Evolutionary conservation across 2,113 vertebrate genomes (phyloP).

Genomic region (Ictidomys tridecemlineatus): DNA sequence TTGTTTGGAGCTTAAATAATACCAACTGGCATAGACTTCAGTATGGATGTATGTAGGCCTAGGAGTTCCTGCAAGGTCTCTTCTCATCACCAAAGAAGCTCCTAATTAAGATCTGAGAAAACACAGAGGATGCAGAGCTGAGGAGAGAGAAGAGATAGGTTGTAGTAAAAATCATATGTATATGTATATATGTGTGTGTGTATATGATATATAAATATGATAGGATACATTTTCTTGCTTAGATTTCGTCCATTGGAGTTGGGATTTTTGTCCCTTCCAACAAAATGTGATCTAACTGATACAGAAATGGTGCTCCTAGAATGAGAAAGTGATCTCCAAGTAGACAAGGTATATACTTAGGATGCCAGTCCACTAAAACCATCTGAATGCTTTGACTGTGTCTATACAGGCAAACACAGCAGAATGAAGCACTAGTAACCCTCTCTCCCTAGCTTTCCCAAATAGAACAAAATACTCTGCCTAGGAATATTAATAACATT

Average conservation of each 20-base stretch:
- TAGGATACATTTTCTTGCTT: not conserved
- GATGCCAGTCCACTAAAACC: not conserved
- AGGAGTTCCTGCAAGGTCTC: constrained; percentile 2
- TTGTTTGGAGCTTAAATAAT: not conserved
- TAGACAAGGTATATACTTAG: not conserved
- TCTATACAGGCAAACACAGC: not conserved
- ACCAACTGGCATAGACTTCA: not conserved
- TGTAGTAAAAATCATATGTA: not conserved
- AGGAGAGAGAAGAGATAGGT: not conserved
- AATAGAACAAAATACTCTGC: not conserved
- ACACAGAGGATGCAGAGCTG: not conserved
- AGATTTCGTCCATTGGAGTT: not conserved
- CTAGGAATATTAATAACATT: constrained; percentile 59
- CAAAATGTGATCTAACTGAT: not conserved
- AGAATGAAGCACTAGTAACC: not conserved
- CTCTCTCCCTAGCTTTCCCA: not conserved
- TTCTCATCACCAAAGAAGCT: constrained; percentile 10
- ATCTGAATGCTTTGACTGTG: not conserved
- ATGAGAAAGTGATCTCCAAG: not conserved
- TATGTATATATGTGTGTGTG: no score
- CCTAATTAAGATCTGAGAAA: not conserved
- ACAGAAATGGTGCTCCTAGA: not conserved
- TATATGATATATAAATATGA: not conserved
- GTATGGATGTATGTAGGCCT: not conserved
- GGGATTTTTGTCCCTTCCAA: not conserved